Evolutionary conservation across 2,113 vertebrate genomes (phyloP), one percentile per base, ranked within the genome.

Genomic region (Tauraco erythrolophus): DNA sequence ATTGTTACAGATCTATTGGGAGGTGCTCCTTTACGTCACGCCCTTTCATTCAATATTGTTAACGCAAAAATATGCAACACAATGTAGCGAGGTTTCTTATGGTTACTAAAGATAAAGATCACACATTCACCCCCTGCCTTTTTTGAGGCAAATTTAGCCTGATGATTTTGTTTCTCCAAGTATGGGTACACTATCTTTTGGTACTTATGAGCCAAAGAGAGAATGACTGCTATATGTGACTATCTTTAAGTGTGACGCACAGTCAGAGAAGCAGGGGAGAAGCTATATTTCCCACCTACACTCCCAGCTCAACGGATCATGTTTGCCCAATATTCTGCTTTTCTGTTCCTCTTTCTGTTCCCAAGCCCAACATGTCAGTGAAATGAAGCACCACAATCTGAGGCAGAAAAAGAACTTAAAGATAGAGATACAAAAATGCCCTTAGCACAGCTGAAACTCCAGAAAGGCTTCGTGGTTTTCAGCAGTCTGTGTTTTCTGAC

Each of bases 41-140:
- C 9, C 11, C 23, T 77, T 83, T 93, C 64, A 92, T 93, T 93
- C 88, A 75, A 51, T 64, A 74, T 35, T 91, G 68, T 77, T 93
- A 66, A 92, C 0, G 4, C 51, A 62, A 92, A 94, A 95, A 92
- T 37, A 64, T 6, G 28, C 70, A 79, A 43, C n/a, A 70, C 60
- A 92, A 62, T 74, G 85, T 46, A 56, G 75, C 25, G n/a, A 92
- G 75, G 16, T 83, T 96, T 81, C 64, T 81, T 89, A 76, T n/a
- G 70, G 87, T 91, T 94, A 91, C 89, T 65, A 31, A 53, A 87
- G 94, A 90, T 90, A 93, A 77, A 69, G 79, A 96, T 93, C 83
- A 88, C 79, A 76, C 62, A 48, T 69, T 89, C 58, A 58, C 10
- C n/a, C 48, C 46, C 51, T 58, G 43, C 50, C 15, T 85, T 65